phyloP scores from a whole-genome alignment of 35 echinoderm and acorn worm genomes.

The Acanthaster planci region DNA sequence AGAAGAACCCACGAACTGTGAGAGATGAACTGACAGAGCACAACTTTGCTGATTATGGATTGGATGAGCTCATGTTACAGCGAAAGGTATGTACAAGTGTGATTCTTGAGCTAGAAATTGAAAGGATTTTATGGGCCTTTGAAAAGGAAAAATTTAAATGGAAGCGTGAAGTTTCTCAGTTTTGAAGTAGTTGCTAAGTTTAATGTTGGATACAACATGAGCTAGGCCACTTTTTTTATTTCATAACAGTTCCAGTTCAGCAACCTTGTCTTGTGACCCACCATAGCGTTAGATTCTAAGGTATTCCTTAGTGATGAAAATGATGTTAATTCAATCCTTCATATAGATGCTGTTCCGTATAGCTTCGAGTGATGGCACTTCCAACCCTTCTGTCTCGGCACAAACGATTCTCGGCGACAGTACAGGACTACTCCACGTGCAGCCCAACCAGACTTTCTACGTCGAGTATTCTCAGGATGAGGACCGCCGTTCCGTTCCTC shows the following conservation, averaged over 20 bases:
- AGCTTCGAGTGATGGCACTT: not conserved
- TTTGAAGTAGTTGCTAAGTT: not conserved
- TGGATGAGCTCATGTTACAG: conserved; percentile 81
- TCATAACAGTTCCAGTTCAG: no score
- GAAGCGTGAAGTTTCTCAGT: not conserved
- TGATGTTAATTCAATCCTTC: not conserved
- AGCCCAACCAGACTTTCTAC: conserved; percentile 76
- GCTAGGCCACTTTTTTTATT: no score
- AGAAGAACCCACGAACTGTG: conserved; percentile 65
- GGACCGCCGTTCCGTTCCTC: conserved; percentile 60
- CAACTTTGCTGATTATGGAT: conserved; percentile 72
- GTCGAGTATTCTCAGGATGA: conserved; percentile 72
- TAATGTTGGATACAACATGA: not conserved
- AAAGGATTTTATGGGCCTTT: no score
- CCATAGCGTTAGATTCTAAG: no score
- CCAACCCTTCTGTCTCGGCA: conserved; percentile 49
- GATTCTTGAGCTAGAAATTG: no score
- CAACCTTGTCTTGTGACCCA: no score
- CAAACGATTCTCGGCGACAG: conserved; percentile 73
- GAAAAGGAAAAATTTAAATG: not conserved
- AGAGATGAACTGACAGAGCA: conserved; percentile 54
- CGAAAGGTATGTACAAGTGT: conserved; percentile 48
- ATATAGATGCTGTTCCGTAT: conserved; percentile 44
- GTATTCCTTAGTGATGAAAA: no score
- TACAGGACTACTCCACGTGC: conserved; percentile 59